These are phyloP conservation scores for Lutraria lutraria DNA, from an alignment of 2,888 invertebrate genomes.

Conservation along the genomic window DNA sequence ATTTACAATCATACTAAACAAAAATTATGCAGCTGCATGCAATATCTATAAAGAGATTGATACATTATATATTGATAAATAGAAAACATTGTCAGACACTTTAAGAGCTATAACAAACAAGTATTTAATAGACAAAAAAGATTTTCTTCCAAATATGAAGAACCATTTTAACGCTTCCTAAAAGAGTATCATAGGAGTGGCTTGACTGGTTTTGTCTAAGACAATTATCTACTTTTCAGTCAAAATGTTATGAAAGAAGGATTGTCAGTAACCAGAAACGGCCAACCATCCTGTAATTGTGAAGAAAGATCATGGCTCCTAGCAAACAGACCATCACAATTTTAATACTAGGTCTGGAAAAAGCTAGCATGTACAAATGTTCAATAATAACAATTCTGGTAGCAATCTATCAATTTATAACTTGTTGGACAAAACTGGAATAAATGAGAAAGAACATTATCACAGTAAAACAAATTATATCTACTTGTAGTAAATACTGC, in stretches of 20 bases:
- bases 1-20: too few species aligned
- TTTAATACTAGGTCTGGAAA: background rate
- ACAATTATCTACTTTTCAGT: background rate
- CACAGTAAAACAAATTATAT: background rate
- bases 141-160: background rate
- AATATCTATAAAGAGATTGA: too few species aligned
- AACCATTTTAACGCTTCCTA: background rate
- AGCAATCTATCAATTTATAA: constrained; percentile 6
- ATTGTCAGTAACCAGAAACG: background rate
- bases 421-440: background rate
- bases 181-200: background rate
- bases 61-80: too few species aligned
- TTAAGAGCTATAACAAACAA: too few species aligned
- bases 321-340: background rate
- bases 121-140: too few species aligned
- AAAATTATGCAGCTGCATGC: too few species aligned
- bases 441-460: background rate
- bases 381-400: background rate
- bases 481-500: background rate
- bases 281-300: background rate
- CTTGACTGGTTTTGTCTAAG: background rate
- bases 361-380: background rate
- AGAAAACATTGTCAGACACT: too few species aligned
- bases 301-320: background rate
- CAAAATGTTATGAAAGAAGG: background rate